Conservation (phyloP, 2,888 invertebrate species). For the Pecten maximus region DNA sequence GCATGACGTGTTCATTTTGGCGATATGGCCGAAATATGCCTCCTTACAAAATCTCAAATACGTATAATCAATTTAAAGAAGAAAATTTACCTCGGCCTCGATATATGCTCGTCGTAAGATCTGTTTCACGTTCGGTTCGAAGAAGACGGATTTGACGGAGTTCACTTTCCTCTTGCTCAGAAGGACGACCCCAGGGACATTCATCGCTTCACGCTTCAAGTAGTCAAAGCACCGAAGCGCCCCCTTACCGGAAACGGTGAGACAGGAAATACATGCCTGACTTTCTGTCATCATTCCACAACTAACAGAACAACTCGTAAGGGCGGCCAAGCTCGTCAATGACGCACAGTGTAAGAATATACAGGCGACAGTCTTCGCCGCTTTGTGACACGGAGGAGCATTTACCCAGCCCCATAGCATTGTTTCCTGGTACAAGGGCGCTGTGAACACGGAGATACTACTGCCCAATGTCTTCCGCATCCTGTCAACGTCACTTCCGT, state of each 20-base stretch:
- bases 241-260: background rate
- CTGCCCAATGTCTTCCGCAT: background rate
- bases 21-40: too few relatives aligned
- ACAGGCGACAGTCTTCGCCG: background rate
- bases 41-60: too few relatives aligned
- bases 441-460: background rate
- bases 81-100: background rate
- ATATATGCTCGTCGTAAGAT: background rate
- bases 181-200: background rate
- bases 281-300: background rate
- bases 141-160: background rate
- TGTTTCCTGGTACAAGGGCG: background rate
- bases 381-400: background rate
- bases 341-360: background rate
- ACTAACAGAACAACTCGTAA: background rate
- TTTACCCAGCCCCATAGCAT: background rate
- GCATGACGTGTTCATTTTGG: too few relatives aligned
- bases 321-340: background rate
- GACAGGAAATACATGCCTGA: background rate
- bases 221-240: background rate
- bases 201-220: background rate
- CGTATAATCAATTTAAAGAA: too few relatives aligned
- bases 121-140: background rate
- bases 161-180: background rate
- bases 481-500: background rate